A percentile compares a stretch with the other conserved stretches of the same genome.
These are phyloP conservation scores for Amphipoea lucens DNA, from an alignment of 2,888 invertebrate species.

Conservation along the genomic window DNA sequence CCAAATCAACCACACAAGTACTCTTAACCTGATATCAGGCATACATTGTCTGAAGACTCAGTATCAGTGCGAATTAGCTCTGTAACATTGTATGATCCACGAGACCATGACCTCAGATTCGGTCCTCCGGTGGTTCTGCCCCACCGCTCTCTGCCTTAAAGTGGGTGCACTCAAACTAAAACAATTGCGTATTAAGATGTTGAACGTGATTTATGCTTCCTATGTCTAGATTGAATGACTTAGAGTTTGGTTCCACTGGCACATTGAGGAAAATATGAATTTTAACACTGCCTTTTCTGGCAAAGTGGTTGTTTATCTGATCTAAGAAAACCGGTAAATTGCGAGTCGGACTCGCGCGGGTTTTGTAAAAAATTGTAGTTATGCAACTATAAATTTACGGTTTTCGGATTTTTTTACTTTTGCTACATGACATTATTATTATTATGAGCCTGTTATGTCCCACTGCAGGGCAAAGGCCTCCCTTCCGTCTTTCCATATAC, in stretches of 20 bases:
- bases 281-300: not conserved
- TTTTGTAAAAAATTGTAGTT: too few relatives aligned
- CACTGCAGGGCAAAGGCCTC: too few relatives aligned
- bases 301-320: not conserved
- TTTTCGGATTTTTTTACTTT: too few relatives aligned
- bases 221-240: conserved; percentile 59
- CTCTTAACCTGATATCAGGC: not conserved
- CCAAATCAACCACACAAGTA: not conserved
- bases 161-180: conserved; percentile 59
- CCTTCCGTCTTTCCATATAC: too few relatives aligned
- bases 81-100: conserved; percentile 8
- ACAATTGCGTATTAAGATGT: conserved; percentile 67
- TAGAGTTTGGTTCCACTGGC: conserved; percentile 23
- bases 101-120: conserved; percentile 38
- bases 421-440: too few relatives aligned
- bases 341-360: too few relatives aligned
- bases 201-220: conserved; percentile 64
- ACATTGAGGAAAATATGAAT: conserved; percentile 25
- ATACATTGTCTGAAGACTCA: not conserved
- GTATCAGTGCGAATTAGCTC: not conserved
- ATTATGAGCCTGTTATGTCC: too few relatives aligned
- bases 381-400: too few relatives aligned
- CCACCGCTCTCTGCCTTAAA: conserved; percentile 52
- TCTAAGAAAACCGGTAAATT: too few relatives aligned
- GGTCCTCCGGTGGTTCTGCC: conserved; percentile 33